Evolutionary conservation across 2,888 invertebrate species (phyloP), one percentile per base, ranked within the genome.

Genomic region (Metallyticus violacea): DNA sequence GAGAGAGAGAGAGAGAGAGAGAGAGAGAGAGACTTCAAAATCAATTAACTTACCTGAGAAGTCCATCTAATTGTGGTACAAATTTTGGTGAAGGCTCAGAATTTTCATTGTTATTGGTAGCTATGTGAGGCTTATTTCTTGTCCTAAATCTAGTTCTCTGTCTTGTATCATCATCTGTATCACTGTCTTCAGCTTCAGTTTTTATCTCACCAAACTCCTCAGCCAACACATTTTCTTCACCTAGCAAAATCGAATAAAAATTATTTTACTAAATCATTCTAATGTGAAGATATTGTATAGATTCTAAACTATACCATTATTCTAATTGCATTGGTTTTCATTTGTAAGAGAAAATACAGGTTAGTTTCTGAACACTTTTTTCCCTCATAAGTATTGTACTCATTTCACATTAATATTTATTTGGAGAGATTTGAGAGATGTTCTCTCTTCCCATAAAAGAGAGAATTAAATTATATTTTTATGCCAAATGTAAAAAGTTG

Each of bases 171-270:
- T 86, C 86, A 29, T 86, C 86, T 27, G 79, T 84, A 79, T 86
- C 86, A 86, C 83, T 86, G 29, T 86, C 86, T 27, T 82, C 86
- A 27, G 25, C 26, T 27, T 77, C 27, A 9, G 26, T 22, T 1
- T 25, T 3, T 27, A 27, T 26, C 6, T 62, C n/a, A 82, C 25
- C 15, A 82, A 82, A 82, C 22, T 26, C 76, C n/a, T 82, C 76
- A 40, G 25, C 62, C 76, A 82, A 26, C 22, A 30, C 82, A 85
- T 87, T 85, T 26, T 87, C 85, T 77, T 87, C 87, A 85, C 87
- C 87, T 87, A 28, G 9, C 77, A 85, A 2, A 82, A 30, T 4
- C 40, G 22, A 6, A 4, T 5, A 81, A 25, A 25, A 81, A 15
- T 62, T 15, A n/a, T n/a, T n/a, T n/a, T n/a, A n/a, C n/a, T n/a